Conservation (phyloP, 92 coral and sea anemone genomes). For the Bergia sp. region DNA sequence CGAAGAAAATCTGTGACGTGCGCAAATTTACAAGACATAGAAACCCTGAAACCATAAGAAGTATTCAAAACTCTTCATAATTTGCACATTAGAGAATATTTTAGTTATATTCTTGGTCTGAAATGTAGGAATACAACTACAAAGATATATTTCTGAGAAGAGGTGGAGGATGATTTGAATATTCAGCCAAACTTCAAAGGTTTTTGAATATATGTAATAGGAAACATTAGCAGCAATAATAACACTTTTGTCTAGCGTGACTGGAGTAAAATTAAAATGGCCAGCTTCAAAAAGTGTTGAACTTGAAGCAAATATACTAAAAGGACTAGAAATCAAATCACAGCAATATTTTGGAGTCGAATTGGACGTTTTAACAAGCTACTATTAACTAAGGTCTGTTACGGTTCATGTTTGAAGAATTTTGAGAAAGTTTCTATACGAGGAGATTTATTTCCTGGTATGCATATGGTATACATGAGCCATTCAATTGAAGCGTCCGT, state of each 20-base stretch:
- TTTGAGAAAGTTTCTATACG: not conserved
- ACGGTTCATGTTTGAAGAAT: not conserved
- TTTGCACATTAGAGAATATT: not conserved
- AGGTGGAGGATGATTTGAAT: not conserved
- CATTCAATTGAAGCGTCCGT: conserved; percentile 1
- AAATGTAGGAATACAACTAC: not conserved
- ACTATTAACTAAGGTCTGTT: too few species aligned
- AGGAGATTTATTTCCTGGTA: not conserved
- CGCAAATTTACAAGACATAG: not conserved
- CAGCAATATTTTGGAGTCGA: too few species aligned
- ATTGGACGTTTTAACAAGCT: too few species aligned
- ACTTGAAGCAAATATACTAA: too few species aligned
- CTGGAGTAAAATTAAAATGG: too few species aligned
- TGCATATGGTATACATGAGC: not conserved
- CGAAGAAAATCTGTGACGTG: not conserved
- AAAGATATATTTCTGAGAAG: not conserved
- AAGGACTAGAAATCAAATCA: too few species aligned
- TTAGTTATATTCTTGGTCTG: not conserved
- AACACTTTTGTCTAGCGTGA: too few species aligned
- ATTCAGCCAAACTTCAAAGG: not conserved
- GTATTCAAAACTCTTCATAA: not conserved
- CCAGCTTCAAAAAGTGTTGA: too few species aligned
- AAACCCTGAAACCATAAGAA: not conserved
- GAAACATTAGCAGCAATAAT: not conserved
- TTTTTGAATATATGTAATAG: not conserved